A percentile compares a stretch with the other conserved stretches of the same genome.
Conservation (phyloP, 2,797 vertebrate genomes). For the Epinephelus awoara region DNA sequence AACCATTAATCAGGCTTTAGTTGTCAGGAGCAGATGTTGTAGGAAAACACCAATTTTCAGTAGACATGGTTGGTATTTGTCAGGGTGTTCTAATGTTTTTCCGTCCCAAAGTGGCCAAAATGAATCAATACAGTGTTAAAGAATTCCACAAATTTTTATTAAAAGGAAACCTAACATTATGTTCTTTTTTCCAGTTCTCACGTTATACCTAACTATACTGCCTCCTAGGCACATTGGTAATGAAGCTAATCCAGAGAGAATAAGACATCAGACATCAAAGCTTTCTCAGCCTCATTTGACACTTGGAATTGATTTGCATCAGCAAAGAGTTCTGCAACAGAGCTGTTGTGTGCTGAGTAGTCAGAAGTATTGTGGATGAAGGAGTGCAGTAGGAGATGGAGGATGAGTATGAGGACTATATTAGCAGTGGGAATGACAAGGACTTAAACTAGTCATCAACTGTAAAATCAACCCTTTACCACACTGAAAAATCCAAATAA, state of each 20-base stretch:
- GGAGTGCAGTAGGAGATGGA: not conserved
- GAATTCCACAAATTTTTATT: not conserved
- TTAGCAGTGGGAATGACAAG: not conserved
- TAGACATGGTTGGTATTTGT: too few species aligned
- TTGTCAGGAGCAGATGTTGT: not conserved
- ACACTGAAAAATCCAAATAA: not conserved
- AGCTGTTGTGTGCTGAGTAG: not conserved
- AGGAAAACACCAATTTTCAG: not conserved
- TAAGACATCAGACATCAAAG: not conserved
- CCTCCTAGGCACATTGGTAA: not conserved
- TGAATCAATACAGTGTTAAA: not conserved
- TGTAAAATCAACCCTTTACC: not conserved
- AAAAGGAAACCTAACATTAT: too few species aligned
- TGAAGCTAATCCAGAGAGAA: not conserved
- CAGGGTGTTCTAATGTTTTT: too few species aligned
- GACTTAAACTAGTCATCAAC: too few species aligned
- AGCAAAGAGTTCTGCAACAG: not conserved
- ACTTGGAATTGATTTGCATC: slow-evolving; percentile 9
- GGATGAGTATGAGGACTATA: not conserved
- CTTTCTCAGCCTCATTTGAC: not conserved
- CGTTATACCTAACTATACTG: not conserved
- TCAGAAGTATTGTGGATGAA: not conserved
- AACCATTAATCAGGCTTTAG: not conserved
- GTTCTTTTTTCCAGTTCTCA: not conserved
- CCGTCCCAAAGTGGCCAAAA: too few species aligned